Base-by-base conservation (phyloP, 1,140 invertebrate genomes). In the Bicyclus anynana region DNA sequence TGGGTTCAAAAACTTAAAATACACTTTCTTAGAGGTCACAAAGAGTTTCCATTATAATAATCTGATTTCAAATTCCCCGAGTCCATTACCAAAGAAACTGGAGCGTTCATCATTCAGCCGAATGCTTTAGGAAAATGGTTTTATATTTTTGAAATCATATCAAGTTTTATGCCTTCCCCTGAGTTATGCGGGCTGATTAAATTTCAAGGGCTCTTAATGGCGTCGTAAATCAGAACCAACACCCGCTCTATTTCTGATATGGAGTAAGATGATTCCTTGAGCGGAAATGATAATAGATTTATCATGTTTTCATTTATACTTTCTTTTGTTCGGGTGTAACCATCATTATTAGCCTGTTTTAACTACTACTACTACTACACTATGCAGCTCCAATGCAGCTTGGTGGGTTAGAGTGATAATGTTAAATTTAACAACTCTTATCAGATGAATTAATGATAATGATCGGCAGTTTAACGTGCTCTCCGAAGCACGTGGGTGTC, bases 181-280 rank as follows among this genome's bases (percentile, higher is more conserved):
- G 23, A 57, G 54, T 48, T 48, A 49, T 57, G 44, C 44, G 37
- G 35, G 54, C 46, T 26, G 54, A 50, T 57, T 48, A 50, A 57
- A 50, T 57, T 57, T 49, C 54, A 57, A 48, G 46, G 46, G 37
- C 48, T 48, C 48, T 57, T 57, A 57, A 57, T 42, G 48, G 38
- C 47, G 46, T 48, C 35, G 48, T 57, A 50, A 57, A 49, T 57
- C 48, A 26, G 16, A n/a, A 44, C 40, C 10, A 42, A 49, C 47
- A 27, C 21, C 5, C 21, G 21, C 21, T 47, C 44, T 47, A 27
- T 47, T 47, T 47, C 44, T 26, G 44, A 47, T 26, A 13, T 26
- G 21, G 21, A 14, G 20, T 47, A 16, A 47, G 20, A 47, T 44
- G 40, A 44, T 44, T 44, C 18, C 40, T 44, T 44, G 10, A 20